Conservation (phyloP, 1,140 invertebrate genomes). For the Ips nitidus region DNA sequence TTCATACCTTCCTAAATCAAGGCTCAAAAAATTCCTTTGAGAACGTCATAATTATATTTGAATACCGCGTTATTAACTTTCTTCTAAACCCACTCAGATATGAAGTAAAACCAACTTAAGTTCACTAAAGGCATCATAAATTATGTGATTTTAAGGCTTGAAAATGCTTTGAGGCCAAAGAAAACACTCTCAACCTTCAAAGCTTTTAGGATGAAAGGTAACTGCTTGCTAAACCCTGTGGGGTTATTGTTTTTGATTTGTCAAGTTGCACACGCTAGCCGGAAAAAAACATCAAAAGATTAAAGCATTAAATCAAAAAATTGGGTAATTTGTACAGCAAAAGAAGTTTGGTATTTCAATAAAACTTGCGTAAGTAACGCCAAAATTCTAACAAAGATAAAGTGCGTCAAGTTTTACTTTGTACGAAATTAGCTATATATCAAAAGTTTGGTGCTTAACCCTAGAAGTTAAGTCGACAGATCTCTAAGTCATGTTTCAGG, state of each 20-base stretch:
- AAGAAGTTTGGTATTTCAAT: slow-evolving; percentile 14
- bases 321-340: slow-evolving; percentile 13
- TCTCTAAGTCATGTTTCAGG: slow-evolving; percentile 15
- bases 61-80: background rate
- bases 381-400: slow-evolving; percentile 27
- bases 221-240: background rate
- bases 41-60: background rate
- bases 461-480: slow-evolving; percentile 22
- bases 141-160: slow-evolving; percentile 15
- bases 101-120: background rate
- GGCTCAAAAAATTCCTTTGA: background rate
- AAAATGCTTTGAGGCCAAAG: slow-evolving; percentile 15
- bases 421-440: slow-evolving; percentile 27
- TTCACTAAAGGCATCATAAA: slow-evolving; percentile 3
- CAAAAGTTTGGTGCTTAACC: slow-evolving; percentile 26
- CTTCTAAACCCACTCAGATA: background rate
- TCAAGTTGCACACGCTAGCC: background rate
- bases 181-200: slow-evolving; percentile 11
- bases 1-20: background rate
- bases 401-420: slow-evolving; percentile 25
- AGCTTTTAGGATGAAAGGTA: slow-evolving; percentile 13
- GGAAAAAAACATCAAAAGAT: background rate
- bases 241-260: slow-evolving; percentile 7
- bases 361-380: slow-evolving; percentile 29
- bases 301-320: slow-evolving; percentile 21